These are phyloP conservation scores for Zalophus californianus DNA, from an alignment of 2,797 vertebrate genomes.

Conservation along the genomic window DNA sequence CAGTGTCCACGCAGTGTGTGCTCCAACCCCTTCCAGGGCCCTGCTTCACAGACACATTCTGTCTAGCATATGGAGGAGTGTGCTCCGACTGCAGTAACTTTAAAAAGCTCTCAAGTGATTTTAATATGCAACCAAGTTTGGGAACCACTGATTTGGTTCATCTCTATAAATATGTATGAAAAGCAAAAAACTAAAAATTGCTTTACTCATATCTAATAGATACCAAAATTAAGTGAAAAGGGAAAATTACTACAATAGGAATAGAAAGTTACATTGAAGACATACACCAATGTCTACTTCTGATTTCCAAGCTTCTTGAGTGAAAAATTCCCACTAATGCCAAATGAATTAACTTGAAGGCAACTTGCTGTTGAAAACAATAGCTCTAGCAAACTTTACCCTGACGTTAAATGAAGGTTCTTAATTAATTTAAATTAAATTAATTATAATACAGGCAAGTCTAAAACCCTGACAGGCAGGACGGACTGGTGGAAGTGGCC, in stretches of 20 bases:
- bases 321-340: slow-evolving; percentile 8
- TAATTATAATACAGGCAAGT: slow-evolving; percentile 12
- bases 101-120: slow-evolving; percentile 18
- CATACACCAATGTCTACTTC: background rate
- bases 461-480: background rate
- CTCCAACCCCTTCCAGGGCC: background rate
- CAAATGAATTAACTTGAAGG: slow-evolving; percentile 44
- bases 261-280: slow-evolving; percentile 33
- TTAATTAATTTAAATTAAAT: slow-evolving; percentile 9
- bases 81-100: background rate
- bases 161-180: background rate
- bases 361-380: background rate
- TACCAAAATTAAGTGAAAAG: background rate
- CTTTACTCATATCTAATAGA: slow-evolving; percentile 8
- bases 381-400: background rate
- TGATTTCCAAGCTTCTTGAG: background rate
- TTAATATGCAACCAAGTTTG: background rate
- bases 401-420: slow-evolving; percentile 2
- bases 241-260: background rate
- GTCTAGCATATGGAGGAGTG: background rate
- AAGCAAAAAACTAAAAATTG: slow-evolving; percentile 31
- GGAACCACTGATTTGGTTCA: background rate
- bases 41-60: background rate
- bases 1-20: background rate
- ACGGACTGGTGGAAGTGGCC: background rate